Conservation (phyloP, 2,797 vertebrate species). For the Lithobates pipiens region DNA sequence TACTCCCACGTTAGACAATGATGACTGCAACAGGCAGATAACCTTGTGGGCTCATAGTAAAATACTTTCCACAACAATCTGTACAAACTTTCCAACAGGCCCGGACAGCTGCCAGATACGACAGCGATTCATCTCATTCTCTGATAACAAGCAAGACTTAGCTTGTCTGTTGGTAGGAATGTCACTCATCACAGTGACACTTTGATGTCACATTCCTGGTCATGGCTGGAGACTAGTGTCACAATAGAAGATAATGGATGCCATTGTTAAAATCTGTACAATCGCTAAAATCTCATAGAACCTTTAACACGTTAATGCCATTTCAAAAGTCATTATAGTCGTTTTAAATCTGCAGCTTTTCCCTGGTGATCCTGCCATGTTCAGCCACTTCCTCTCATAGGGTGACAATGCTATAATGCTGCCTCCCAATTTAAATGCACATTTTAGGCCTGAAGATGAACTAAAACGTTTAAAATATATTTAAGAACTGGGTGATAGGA, state of each 20-base stretch:
- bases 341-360: no score
- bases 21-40: background rate
- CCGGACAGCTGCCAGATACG: background rate
- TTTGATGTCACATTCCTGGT: background rate
- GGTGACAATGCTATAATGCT: no score
- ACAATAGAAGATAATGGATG: background rate
- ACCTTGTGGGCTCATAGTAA: background rate
- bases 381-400: no score
- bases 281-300: no score
- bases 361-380: no score
- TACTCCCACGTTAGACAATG: background rate
- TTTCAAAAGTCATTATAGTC: no score
- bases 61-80: conserved; percentile 5
- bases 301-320: no score
- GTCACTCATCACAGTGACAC: background rate
- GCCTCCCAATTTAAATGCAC: no score
- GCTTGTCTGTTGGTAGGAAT: background rate
- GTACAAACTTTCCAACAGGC: background rate
- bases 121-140: background rate
- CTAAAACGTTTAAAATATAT: no score
- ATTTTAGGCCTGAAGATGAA: no score
- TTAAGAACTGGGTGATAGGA: no score
- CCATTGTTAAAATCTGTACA: no score
- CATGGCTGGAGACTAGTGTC: background rate
- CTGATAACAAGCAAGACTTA: conserved; percentile 2